These are phyloP conservation scores for Taxidea taxus DNA, from an alignment of 2,113 vertebrate species.

Conservation along the genomic window DNA sequence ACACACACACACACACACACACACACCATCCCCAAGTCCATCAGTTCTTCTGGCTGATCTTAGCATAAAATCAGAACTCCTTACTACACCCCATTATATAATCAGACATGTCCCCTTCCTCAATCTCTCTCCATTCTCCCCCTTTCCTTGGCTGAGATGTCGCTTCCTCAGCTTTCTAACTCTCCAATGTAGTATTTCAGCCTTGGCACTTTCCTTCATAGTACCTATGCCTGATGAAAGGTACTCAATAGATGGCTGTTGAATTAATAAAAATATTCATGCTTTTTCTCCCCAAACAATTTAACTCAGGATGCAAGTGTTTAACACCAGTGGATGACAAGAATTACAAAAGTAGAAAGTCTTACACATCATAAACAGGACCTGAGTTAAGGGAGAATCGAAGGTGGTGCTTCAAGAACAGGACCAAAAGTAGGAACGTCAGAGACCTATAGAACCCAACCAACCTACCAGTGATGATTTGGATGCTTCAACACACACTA, in stretches of 20 bases:
- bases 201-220: neutral
- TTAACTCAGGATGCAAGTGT: neutral
- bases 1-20: neutral
- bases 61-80: neutral
- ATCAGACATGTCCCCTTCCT: neutral
- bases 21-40: neutral
- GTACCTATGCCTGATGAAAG: neutral
- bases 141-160: neutral
- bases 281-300: neutral
- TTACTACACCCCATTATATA: neutral
- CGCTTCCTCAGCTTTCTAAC: neutral
- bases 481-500: neutral
- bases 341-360: neutral
- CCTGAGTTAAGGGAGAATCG: neutral
- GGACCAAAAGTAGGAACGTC: neutral
- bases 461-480: neutral
- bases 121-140: neutral
- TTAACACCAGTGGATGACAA: neutral
- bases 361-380: neutral
- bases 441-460: neutral
- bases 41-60: neutral
- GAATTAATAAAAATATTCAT: slow-evolving; percentile 9
- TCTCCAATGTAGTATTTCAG: neutral
- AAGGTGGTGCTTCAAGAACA: neutral
- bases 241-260: neutral